These are phyloP conservation scores for Drosophila paulistorum DNA, from an alignment of 1,140 invertebrate species.

Conservation along the genomic window DNA sequence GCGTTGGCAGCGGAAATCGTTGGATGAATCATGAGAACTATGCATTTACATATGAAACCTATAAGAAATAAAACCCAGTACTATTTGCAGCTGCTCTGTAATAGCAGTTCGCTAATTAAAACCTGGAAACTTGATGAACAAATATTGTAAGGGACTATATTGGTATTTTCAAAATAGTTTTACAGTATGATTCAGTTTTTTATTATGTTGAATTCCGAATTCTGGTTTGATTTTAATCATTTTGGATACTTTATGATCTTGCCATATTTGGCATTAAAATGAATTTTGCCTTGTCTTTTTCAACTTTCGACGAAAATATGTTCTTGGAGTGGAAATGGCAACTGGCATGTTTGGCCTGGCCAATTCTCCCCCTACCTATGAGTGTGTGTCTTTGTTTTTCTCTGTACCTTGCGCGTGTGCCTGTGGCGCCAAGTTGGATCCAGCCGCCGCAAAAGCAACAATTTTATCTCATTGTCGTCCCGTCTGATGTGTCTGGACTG, in stretches of 20 bases:
- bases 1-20: constrained; percentile 74
- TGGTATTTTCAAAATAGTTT: no score
- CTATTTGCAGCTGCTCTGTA: background rate
- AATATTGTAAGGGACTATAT: no score
- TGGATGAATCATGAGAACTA: constrained; percentile 65
- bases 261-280: background rate
- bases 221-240: background rate
- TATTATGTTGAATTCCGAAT: no score
- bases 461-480: constrained; percentile 35
- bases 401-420: constrained; percentile 46
- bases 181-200: no score
- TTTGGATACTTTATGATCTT: background rate
- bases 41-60: constrained; percentile 21
- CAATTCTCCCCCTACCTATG: constrained; percentile 17
- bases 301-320: constrained; percentile 12
- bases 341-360: constrained; percentile 38
- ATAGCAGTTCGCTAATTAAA: background rate
- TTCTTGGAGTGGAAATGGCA: background rate
- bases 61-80: constrained; percentile 2
- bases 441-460: constrained; percentile 41
- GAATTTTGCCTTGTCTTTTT: background rate
- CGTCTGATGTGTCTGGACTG: background rate
- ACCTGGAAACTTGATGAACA: background rate
- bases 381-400: constrained; percentile 19
- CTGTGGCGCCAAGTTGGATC: constrained; percentile 66